Evolutionary conservation across 2,113 vertebrate genomes (phyloP).

Genomic region (Lucifuga dentata): DNA sequence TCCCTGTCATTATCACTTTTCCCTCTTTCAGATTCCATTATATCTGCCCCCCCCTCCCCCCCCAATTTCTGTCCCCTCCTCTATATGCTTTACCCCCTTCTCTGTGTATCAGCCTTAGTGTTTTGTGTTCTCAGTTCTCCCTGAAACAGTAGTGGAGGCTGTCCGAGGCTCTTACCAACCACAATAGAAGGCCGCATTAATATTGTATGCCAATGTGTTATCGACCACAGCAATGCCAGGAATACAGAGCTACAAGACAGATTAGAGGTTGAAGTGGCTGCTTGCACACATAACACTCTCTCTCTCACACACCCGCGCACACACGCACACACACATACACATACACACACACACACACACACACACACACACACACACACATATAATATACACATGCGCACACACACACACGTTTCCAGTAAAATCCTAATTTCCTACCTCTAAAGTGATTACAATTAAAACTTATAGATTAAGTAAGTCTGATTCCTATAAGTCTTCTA

Average conservation of each 20-base stretch:
- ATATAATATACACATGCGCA: not conserved
- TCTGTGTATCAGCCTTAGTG: slow-evolving; percentile 83
- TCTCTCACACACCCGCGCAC: too few species aligned
- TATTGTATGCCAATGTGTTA: slow-evolving; percentile 91
- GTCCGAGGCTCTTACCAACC: slow-evolving; percentile 90
- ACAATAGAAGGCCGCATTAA: slow-evolving; percentile 92
- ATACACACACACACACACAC: slow-evolving; percentile 2
- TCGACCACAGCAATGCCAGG: slow-evolving; percentile 85
- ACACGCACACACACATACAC: too few species aligned
- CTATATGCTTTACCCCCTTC: slow-evolving; percentile 81
- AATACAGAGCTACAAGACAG: slow-evolving; percentile 78
- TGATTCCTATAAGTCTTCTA: too few species aligned
- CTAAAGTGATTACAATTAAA: too few species aligned
- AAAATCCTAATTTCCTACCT: too few species aligned
- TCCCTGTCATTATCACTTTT: slow-evolving; percentile 29
- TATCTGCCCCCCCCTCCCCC: not conserved
- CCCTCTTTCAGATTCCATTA: slow-evolving; percentile 12
- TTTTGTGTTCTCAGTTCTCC: slow-evolving; percentile 73
- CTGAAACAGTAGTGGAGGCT: slow-evolving; percentile 87
- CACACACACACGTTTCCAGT: slow-evolving; percentile 6
- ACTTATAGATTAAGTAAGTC: too few species aligned
- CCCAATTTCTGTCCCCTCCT: slow-evolving; percentile 30
- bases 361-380: slow-evolving; percentile 23
- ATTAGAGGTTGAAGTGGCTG: slow-evolving; percentile 68
- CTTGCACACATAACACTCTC: slow-evolving; percentile 34